Percentiles rank a stretch among this genome's conserved stretches.
Conservation (phyloP, 1,140 invertebrate species). For the Popillia japonica region DNA sequence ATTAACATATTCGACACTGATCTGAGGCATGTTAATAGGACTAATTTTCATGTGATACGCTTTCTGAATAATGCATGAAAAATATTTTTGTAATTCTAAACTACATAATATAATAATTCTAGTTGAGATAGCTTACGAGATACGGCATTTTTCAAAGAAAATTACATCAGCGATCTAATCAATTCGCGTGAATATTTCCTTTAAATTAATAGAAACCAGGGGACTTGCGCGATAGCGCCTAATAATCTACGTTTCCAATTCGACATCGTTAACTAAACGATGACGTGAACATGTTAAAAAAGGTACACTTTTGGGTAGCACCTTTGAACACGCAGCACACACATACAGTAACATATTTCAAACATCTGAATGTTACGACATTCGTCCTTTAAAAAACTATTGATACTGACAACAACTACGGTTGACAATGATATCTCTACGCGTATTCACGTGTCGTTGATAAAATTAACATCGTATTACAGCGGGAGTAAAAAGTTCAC, state of each 20-base stretch:
- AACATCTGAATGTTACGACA: neutral
- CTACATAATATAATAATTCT: too few relatives aligned
- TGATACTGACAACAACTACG: neutral
- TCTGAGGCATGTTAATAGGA: too few relatives aligned
- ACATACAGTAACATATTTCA: neutral
- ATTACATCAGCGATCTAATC: too few relatives aligned
- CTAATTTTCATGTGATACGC: too few relatives aligned
- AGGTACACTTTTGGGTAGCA: neutral
- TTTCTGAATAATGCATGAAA: too few relatives aligned
- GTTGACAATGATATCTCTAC: neutral
- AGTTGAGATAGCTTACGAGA: too few relatives aligned
- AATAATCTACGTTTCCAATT: neutral
- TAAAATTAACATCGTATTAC: neutral
- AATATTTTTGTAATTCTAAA: too few relatives aligned
- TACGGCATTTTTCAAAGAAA: too few relatives aligned
- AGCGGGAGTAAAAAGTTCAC: too few relatives aligned
- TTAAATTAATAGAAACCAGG: neutral
- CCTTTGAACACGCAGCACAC: neutral
- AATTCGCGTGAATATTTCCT: too few relatives aligned
- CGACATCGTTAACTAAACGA: neutral
- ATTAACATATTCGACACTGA: too few relatives aligned
- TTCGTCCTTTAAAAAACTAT: constrained; percentile 6
- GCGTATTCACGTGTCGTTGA: neutral
- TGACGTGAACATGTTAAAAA: neutral
- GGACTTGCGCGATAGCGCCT: neutral